These are phyloP conservation scores for Trachemys scripta DNA, from an alignment of 2,113 vertebrate genomes.

Conservation along the genomic window DNA sequence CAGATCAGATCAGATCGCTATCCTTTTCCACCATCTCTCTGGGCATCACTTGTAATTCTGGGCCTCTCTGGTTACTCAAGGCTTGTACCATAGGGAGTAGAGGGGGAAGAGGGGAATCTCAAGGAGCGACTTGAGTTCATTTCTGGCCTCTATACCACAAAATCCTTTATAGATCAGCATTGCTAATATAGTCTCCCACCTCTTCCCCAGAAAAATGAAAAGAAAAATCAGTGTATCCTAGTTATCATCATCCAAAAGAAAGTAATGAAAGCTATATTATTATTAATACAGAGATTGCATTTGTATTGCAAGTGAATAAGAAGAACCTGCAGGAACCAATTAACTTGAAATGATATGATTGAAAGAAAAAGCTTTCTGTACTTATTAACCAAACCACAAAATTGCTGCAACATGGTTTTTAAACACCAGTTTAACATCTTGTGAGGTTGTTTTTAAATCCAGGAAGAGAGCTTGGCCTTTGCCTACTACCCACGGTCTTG, in stretches of 20 bases:
- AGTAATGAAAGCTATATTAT: not conserved
- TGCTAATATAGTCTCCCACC: not conserved
- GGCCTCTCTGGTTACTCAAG: constrained; percentile 9
- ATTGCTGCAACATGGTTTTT: not conserved
- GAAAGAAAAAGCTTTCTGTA: not conserved
- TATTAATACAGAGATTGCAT: not conserved
- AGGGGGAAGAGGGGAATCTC: not conserved
- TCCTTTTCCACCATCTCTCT: not conserved
- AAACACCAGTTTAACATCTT: not conserved
- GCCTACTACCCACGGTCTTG: not conserved
- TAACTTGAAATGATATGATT: not conserved
- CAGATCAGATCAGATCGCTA: too few relatives aligned
- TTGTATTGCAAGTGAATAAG: not conserved
- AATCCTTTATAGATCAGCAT: not conserved
- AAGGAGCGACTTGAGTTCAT: not conserved
- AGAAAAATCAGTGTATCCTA: not conserved
- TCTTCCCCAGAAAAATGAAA: not conserved
- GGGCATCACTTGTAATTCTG: not conserved
- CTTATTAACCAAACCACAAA: not conserved
- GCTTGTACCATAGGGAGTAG: not conserved
- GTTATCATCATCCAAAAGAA: not conserved
- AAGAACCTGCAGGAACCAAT: not conserved
- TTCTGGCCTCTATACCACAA: not conserved
- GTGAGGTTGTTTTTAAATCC: not conserved
- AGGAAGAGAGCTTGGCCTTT: not conserved